A percentile compares a stretch with the other conserved stretches of the same genome.
Conservation (phyloP, 1,140 invertebrate genomes). For the Papilio aristodemus region DNA sequence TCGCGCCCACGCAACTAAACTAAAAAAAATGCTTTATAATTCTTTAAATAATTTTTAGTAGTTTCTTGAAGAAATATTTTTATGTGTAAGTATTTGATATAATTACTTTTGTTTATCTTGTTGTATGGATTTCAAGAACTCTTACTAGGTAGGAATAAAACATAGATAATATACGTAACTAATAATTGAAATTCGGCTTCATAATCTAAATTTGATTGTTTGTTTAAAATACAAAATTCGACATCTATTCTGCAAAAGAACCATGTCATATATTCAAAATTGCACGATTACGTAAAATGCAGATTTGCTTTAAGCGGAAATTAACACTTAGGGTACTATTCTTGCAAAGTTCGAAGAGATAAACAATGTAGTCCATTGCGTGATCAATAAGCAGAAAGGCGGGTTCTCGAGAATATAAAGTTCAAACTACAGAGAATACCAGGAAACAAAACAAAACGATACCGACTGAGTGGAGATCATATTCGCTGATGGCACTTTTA, state of each 20-base stretch:
- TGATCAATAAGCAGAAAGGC: conserved; percentile 2
- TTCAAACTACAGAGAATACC: neutral
- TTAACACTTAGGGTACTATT: neutral
- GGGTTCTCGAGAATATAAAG: neutral
- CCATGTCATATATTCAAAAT: too few relatives aligned
- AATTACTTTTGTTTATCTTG: too few relatives aligned
- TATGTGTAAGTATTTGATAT: too few relatives aligned
- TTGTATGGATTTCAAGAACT: too few relatives aligned
- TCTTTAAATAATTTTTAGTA: neutral
- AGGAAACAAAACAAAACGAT: neutral
- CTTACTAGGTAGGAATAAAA: too few relatives aligned
- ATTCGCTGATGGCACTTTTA: neutral
- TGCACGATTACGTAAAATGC: neutral
- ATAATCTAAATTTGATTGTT: too few relatives aligned
- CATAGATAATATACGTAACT: too few relatives aligned
- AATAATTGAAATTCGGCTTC: too few relatives aligned
- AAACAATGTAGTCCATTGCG: conserved; percentile 5
- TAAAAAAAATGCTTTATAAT: neutral
- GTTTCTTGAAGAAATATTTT: neutral
- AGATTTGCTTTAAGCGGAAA: neutral
- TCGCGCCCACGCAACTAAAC: neutral
- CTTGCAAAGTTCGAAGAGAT: neutral
- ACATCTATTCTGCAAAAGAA: too few relatives aligned
- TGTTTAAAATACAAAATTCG: too few relatives aligned
- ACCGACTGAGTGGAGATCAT: neutral